Evolutionary conservation across 2,888 invertebrate species (phyloP), one percentile per base, ranked within the genome.

Genomic region (Chloroclysta siterata): DNA sequence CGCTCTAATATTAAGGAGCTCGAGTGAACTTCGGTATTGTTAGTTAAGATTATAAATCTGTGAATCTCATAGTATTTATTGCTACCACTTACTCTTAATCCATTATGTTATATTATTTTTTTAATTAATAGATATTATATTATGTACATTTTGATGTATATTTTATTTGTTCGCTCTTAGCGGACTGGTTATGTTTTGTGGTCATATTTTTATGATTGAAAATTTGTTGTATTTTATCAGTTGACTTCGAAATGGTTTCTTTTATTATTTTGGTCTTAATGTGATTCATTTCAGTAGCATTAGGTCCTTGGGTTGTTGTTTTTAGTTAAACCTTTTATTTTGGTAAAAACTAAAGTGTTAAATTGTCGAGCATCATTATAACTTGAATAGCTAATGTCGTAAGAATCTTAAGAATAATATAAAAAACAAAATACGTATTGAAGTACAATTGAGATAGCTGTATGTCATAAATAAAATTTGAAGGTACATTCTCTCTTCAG

Each of bases 51-150:
- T 91, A 88, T 81, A 88, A 91, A 93, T 92, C 92, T 93, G 92
- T 92, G 93, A 93, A 92, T 92, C 92, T 93, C 92, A 92, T 90
- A 93, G 91, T 93, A 92, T 93, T 93, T 92, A 92, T 92, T 90
- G 87, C 89, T 90, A 89, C 90, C 89, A 88, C 87, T 90, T 90
- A 90, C 84, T 89, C 83, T 56, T 91, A 87, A 90, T 87, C 79
- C 88, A 89, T 90, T 90, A 89, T 88, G 89, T 91, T 90, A 90
- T 92, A 83, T 89, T 71, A 67, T 89, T 87, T 84, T 65, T 75
- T 88, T 88, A 85, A 89, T 89, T 86, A 80, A 84, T 89, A 91
- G 88, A 87, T 89, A 90, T 88, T 90, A 89, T 92, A 91, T 91
- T 92, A 89, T 92, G 93, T 93, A 93, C 90, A 93, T 92, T 93